These are phyloP conservation scores for Leucozona laternaria DNA, from an alignment of 2,888 invertebrate genomes.

Conservation along the genomic window DNA sequence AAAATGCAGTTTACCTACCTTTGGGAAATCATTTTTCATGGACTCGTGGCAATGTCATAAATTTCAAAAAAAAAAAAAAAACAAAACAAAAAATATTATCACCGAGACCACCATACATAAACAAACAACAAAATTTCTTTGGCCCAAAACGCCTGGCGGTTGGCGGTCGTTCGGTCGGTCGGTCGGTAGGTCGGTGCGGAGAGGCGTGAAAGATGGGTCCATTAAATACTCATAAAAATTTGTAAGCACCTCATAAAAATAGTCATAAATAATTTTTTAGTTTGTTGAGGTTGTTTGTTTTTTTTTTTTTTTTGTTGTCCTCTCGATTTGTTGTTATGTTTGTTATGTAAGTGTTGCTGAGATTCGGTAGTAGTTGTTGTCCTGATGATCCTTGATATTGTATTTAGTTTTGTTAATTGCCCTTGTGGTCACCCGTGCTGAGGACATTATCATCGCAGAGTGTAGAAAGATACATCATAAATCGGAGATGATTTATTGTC, in stretches of 20 bases:
- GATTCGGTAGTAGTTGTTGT: conserved; percentile 65
- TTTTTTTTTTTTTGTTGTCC: conserved; percentile 64
- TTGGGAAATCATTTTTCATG: conserved; percentile 43
- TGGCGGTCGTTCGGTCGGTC: conserved; percentile 29
- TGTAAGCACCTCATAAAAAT: conserved; percentile 84
- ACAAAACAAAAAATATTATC: conserved; percentile 48
- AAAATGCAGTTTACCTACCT: conserved; percentile 34
- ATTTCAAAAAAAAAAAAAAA: conserved; percentile 61
- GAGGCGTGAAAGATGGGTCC: conserved; percentile 78
- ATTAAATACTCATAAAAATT: conserved; percentile 84
- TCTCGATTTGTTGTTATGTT: conserved; percentile 20
- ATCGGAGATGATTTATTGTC: conserved; percentile 73
- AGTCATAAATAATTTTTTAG: conserved; percentile 83
- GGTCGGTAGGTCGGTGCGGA: conserved; percentile 26
- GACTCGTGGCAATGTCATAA: conserved; percentile 75
- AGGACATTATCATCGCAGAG: conserved; percentile 54
- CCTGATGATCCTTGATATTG: conserved; percentile 76
- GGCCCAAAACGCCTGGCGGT: conserved; percentile 65
- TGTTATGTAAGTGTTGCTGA: conserved; percentile 68
- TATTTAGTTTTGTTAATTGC: conserved; percentile 67
- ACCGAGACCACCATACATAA: conserved; percentile 43
- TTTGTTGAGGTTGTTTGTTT: conserved; percentile 59
- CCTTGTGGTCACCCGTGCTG: conserved; percentile 71
- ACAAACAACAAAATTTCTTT: conserved; percentile 64
- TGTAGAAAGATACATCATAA: conserved; percentile 62